Evolutionary conservation across 2,113 vertebrate species (phyloP), one percentile per base, ranked within the genome.

Genomic region (Serinus canaria): DNA sequence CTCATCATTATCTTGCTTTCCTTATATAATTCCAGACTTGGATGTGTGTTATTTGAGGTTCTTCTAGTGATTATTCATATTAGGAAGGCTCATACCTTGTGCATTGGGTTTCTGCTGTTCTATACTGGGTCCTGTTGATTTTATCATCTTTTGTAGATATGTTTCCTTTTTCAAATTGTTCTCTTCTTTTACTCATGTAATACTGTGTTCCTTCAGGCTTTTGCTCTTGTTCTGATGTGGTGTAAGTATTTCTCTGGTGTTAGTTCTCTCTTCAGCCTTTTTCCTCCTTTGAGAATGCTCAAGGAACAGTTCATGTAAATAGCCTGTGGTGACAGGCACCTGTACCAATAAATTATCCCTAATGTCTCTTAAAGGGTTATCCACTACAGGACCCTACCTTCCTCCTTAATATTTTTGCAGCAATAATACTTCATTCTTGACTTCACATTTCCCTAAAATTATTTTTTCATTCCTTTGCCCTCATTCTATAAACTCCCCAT

Each of bases 391-490:
- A 69, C 10, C 56, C 56, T 88, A 18, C 55, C 33, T 79, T 81
- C 39, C 35, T 84, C 46, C 30, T 44, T 76, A 89, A 72, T 49
- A 92, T 84, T 91, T 78, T 68, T 77, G 55, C 44, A 85, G 56
- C 59, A 90, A 44, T 89, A 70, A 49, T 87, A 64, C 56, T 73
- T 90, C 22, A 70, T 90, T 95, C 49, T 89, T 84, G 47, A 13
- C 59, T 84, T 94, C 79, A 92, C 20, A 22, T 83, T 96, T 85
- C 33, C 60, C 88, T 94, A 75, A 92, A 89, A 89, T 73, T 94
- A 24, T 87, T 95, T 95, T 80, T 75, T 66, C 20, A 62, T 88
- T 94, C 89, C 41, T 85, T 95, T 90, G 80, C 63, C 72, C 46
- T 87, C 37, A 84, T 96, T 91, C 63, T 78, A 89, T 74, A 90